These are phyloP conservation scores for Hycleus phaleratus DNA, from an alignment of 1,140 invertebrate species.

Conservation along the genomic window DNA sequence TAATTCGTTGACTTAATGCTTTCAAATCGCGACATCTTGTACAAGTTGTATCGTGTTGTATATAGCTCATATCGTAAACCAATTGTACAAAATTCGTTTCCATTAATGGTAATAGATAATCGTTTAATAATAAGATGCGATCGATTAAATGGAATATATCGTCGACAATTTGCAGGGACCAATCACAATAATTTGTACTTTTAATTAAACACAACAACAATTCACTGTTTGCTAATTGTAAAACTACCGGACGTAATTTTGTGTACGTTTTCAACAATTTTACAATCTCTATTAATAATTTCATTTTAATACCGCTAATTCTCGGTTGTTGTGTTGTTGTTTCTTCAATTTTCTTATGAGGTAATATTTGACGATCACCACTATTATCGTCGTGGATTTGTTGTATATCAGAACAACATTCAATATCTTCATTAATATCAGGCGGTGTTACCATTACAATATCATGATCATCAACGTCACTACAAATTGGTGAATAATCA, in stretches of 20 bases:
- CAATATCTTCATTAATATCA: constrained; percentile 8
- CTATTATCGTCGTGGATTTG: constrained; percentile 1
- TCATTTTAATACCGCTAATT: constrained; percentile 9
- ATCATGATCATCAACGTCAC: constrained; percentile 43
- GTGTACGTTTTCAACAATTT: constrained; percentile 22
- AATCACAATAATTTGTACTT: constrained; percentile 13
- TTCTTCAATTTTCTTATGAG: no score
- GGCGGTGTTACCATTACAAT: not conserved
- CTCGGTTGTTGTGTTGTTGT: not conserved
- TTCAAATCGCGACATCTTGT: constrained; percentile 36
- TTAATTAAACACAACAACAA: constrained; percentile 37
- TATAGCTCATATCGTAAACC: constrained; percentile 26
- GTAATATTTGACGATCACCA: no score
- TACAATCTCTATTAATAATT: constrained; percentile 18
- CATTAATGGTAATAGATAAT: constrained; percentile 35
- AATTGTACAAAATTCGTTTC: constrained; percentile 27
- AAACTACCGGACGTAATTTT: constrained; percentile 13
- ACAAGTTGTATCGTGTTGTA: constrained; percentile 22
- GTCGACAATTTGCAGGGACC: not conserved
- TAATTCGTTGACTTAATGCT: constrained; percentile 38
- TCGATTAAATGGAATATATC: constrained; percentile 12
- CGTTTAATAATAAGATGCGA: constrained; percentile 38
- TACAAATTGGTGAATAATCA: constrained; percentile 46
- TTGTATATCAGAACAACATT: not conserved
- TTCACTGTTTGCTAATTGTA: constrained; percentile 38